phyloP scores from a whole-genome alignment of 2,797 vertebrate genomes.

The Myotis findleyi region DNA sequence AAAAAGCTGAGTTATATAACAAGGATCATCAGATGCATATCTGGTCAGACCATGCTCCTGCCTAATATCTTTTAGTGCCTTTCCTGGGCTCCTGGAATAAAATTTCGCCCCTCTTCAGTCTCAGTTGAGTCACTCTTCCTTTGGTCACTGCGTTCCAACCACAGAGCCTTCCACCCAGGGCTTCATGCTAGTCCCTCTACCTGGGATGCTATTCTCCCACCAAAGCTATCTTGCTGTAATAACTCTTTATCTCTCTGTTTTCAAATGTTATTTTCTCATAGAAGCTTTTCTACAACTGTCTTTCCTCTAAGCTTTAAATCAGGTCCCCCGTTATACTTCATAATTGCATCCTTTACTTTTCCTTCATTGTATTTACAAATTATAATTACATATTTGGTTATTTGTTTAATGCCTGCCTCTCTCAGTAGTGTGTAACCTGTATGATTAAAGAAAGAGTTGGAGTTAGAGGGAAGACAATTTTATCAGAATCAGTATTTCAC shows the following conservation, averaged over 20 bases:
- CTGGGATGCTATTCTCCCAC: neutral
- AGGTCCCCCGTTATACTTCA: conserved; percentile 4
- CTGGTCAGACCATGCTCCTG: neutral
- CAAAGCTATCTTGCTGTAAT: neutral
- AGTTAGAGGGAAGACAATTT: conserved; percentile 68
- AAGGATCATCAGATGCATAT: neutral
- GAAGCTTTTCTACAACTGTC: conserved; percentile 43
- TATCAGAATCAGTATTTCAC: conserved; percentile 75
- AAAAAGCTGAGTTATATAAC: neutral
- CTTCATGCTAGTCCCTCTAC: neutral
- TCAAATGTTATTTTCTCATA: conserved; percentile 50
- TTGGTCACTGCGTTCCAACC: neutral
- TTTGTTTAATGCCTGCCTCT: conserved; percentile 73
- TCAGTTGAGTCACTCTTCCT: neutral
- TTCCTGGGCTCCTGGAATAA: neutral
- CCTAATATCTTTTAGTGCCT: neutral
- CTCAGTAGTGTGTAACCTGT: conserved; percentile 63
- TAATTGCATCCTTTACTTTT: conserved; percentile 65
- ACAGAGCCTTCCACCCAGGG: rapidly evolving
- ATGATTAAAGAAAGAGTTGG: conserved; percentile 63
- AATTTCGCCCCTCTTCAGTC: neutral
- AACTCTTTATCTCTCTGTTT: conserved; percentile 4
- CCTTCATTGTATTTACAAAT: conserved; percentile 65
- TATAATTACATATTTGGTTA: conserved; percentile 77
- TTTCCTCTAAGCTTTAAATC: conserved; percentile 53